These are phyloP conservation scores for Dendroctonus valens DNA, from an alignment of 1,140 invertebrate genomes.

Conservation along the genomic window DNA sequence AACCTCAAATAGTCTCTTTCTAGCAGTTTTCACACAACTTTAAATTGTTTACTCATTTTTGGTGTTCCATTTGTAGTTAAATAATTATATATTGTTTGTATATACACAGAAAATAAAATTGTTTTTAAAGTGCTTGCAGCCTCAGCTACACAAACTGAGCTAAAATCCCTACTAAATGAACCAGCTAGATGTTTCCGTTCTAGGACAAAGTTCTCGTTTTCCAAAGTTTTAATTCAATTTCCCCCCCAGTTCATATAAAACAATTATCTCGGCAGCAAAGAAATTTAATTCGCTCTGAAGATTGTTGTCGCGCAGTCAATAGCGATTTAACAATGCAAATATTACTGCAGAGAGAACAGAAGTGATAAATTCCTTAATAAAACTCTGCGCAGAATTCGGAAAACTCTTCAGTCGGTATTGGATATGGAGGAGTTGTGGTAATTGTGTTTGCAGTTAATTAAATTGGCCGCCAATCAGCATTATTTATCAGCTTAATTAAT, in stretches of 20 bases:
- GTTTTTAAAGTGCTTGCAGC: too few species aligned
- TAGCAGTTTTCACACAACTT: too few species aligned
- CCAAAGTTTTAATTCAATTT: constrained; percentile 1
- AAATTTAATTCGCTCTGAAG: neutral
- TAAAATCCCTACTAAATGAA: neutral
- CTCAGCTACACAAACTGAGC: too few species aligned
- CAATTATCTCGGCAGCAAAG: neutral
- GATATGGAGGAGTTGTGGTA: neutral
- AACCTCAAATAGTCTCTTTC: too few species aligned
- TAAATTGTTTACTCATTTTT: too few species aligned
- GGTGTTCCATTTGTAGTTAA: too few species aligned
- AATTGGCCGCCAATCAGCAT: too few species aligned
- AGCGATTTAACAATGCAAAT: neutral
- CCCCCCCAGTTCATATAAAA: neutral
- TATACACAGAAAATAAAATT: too few species aligned
- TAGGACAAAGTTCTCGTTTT: neutral
- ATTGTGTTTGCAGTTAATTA: neutral
- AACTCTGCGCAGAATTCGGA: neutral
- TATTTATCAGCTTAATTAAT: too few species aligned
- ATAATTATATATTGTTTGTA: too few species aligned
- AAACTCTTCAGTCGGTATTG: neutral
- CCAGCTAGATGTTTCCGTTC: neutral
- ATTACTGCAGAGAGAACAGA: neutral
- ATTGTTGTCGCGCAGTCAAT: neutral
- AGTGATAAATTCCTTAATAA: neutral